Evolutionary conservation across 1,140 invertebrate genomes (phyloP).

Genomic region (Uloborus diversus): DNA sequence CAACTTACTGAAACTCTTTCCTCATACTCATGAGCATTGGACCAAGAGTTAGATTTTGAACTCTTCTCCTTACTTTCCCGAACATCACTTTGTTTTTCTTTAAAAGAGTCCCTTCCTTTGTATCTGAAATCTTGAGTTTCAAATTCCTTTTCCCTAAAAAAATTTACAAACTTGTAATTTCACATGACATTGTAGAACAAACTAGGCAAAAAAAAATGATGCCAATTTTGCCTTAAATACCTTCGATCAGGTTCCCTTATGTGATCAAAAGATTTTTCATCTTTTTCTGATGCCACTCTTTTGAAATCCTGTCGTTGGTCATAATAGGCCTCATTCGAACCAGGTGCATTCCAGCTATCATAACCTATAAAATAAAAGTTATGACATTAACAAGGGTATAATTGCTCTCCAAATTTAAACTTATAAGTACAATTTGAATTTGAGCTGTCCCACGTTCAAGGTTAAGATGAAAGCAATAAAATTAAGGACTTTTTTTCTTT

Average conservation of each 20-base stretch:
- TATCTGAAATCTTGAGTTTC: conserved; percentile 50
- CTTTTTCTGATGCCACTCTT: conserved; percentile 10
- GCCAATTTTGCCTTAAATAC: not conserved
- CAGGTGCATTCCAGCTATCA: conserved; percentile 38
- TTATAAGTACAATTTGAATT: too few relatives aligned
- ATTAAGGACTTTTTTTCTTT: too few relatives aligned
- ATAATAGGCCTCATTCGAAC: conserved; percentile 40
- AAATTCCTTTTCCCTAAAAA: conserved; percentile 50
- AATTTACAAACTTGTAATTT: not conserved
- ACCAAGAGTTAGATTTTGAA: conserved; percentile 36
- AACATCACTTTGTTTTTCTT: conserved; percentile 37
- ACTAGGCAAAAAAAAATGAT: not conserved
- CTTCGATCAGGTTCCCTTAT: conserved; percentile 22
- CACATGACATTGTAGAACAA: not conserved
- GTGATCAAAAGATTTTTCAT: conserved; percentile 51
- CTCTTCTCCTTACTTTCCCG: conserved; percentile 38
- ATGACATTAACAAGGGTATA: too few relatives aligned
- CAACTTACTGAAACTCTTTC: conserved; percentile 51
- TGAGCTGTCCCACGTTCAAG: too few relatives aligned
- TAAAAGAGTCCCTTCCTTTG: conserved; percentile 41
- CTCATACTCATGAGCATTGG: conserved; percentile 57
- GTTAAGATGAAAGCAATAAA: too few relatives aligned
- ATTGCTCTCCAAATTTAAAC: too few relatives aligned
- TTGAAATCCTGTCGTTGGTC: conserved; percentile 57
- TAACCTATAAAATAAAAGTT: conserved; percentile 10